Evolutionary conservation across 2,797 vertebrate species (phyloP).

Genomic region (Anguilla megastoma): DNA sequence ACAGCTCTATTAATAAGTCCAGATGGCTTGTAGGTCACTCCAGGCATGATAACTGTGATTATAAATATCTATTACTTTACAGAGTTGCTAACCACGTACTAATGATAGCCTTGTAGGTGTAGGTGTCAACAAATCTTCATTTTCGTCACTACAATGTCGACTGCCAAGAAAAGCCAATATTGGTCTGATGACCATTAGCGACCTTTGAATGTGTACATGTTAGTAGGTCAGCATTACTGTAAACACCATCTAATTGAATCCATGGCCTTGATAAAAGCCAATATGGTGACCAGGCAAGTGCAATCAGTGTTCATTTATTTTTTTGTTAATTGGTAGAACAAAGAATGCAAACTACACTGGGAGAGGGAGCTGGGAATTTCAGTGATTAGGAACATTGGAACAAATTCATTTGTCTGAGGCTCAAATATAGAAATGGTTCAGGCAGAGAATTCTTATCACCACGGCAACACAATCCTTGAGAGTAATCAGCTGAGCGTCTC

Average conservation of each 20-base stretch:
- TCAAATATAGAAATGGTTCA: conserved; percentile 24
- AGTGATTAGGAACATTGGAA: not conserved
- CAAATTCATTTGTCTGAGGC: conserved; percentile 19
- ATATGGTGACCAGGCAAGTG: not conserved
- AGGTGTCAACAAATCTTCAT: not conserved
- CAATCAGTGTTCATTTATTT: not conserved
- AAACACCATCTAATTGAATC: not conserved
- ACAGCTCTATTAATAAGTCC: not conserved
- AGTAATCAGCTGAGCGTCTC: conserved; percentile 20
- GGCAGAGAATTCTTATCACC: conserved; percentile 20
- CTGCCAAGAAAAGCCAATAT: not conserved
- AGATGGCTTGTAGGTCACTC: not conserved
- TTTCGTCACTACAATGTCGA: not conserved
- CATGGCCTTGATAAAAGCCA: not conserved
- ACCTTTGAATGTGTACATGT: not conserved
- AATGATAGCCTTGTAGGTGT: not conserved
- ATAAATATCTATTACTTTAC: not conserved
- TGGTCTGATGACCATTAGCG: not conserved
- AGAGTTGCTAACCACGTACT: not conserved
- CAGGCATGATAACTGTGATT: not conserved
- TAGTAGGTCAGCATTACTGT: not conserved
- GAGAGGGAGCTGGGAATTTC: not conserved
- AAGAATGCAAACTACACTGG: not conserved
- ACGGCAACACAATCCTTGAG: conserved; percentile 15
- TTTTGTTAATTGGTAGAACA: not conserved